Percentiles rank a stretch among this genome's conserved stretches.
Evolutionary conservation across 2,797 vertebrate species (phyloP).

Genomic region (Lacerta agilis): DNA sequence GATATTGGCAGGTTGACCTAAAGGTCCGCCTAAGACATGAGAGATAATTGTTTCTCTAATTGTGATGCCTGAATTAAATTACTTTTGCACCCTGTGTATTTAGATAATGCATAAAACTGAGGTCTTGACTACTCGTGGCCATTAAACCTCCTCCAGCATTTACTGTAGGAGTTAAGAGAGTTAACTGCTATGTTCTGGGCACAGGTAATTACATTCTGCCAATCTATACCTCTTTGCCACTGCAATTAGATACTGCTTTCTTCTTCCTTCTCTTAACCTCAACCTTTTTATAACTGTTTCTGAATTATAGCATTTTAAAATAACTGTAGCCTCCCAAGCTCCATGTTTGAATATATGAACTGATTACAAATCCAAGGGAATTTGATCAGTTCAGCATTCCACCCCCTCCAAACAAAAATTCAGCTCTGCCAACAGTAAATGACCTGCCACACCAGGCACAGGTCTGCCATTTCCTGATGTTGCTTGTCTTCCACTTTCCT

Average conservation of each 20-base stretch:
- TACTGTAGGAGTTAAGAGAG: background rate
- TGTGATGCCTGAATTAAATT: conserved; percentile 58
- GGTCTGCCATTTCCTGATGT: background rate
- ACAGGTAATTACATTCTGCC: background rate
- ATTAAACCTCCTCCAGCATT: background rate
- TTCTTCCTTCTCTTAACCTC: background rate
- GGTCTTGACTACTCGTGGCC: background rate
- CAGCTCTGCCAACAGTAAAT: background rate
- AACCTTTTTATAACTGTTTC: background rate
- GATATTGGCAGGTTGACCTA: conserved; percentile 51
- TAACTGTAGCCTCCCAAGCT: background rate
- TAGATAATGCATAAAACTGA: background rate
- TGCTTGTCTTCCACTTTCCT: background rate
- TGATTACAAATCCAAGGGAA: background rate
- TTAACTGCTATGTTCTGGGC: background rate
- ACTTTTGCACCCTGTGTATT: conserved; percentile 14
- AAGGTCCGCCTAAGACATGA: conserved; percentile 53
- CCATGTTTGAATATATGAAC: background rate
- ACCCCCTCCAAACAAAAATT: too few species aligned
- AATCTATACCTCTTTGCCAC: accelerated
- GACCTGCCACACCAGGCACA: background rate
- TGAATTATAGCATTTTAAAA: background rate
- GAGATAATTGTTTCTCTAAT: conserved; percentile 68
- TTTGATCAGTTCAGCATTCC: background rate
- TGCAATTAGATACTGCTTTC: accelerated